Evolutionary conservation across 2,797 vertebrate species (phyloP).

Genomic region (Rhinichthys osculus): DNA sequence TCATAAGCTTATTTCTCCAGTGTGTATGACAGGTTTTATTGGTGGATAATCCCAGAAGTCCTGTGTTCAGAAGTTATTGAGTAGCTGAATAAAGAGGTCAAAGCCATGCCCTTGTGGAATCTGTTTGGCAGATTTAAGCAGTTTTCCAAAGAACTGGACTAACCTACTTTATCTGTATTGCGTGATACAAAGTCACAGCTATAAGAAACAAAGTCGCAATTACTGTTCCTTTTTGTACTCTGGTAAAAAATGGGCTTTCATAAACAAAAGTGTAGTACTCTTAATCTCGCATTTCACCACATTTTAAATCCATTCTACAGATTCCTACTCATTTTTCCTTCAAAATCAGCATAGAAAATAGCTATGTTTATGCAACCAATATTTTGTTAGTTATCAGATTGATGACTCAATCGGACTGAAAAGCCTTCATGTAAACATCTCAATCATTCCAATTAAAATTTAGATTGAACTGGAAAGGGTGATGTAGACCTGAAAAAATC

Average conservation of each 20-base stretch:
- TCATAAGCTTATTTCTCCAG: neutral
- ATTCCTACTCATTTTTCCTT: neutral
- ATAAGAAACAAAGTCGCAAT: neutral
- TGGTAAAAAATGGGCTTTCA: neutral
- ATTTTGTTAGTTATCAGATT: neutral
- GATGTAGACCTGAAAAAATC: neutral
- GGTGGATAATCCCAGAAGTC: neutral
- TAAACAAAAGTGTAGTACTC: neutral
- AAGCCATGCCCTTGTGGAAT: neutral
- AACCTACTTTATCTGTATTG: neutral
- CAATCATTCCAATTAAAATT: neutral
- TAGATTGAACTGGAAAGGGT: neutral
- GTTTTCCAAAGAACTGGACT: neutral
- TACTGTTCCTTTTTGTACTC: neutral
- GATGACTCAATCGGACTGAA: neutral
- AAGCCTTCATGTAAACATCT: neutral
- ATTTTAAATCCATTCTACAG: neutral
- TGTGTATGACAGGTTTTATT: slow-evolving; percentile 3
- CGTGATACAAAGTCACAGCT: neutral
- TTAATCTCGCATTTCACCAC: neutral
- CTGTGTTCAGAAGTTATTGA: neutral
- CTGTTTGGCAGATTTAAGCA: neutral
- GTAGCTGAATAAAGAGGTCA: slow-evolving; percentile 2
- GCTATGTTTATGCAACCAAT: neutral
- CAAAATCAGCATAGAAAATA: neutral